Evolutionary conservation across 2,888 invertebrate species (phyloP).

Genomic region (Griposia aprilina): DNA sequence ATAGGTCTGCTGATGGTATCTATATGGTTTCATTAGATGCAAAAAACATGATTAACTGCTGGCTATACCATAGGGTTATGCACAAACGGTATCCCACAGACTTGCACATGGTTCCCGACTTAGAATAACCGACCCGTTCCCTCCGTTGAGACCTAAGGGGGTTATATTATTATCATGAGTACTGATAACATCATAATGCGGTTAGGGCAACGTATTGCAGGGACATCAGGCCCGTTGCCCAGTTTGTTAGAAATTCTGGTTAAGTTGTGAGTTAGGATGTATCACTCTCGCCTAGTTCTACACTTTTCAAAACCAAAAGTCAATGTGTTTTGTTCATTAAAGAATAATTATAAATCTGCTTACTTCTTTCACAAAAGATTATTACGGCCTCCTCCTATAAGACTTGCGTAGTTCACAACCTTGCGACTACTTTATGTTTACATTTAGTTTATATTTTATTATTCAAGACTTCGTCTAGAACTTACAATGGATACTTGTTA

Average conservation of each 20-base stretch:
- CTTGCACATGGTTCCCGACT: background rate
- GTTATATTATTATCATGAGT: slow-evolving; percentile 41
- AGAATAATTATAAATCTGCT: background rate
- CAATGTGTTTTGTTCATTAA: background rate
- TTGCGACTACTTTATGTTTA: background rate
- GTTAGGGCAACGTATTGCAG: slow-evolving; percentile 34
- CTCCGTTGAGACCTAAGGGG: slow-evolving; percentile 27
- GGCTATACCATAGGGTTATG: background rate
- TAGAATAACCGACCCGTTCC: slow-evolving; percentile 17
- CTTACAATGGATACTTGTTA: background rate
- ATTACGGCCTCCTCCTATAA: background rate
- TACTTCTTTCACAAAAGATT: background rate
- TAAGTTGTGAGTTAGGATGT: background rate
- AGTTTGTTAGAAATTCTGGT: slow-evolving; percentile 1
- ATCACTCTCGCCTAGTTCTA: background rate
- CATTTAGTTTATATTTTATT: slow-evolving; percentile 28
- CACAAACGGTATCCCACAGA: background rate
- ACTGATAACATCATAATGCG: slow-evolving; percentile 52
- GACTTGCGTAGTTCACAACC: background rate
- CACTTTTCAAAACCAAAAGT: background rate
- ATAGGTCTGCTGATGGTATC: background rate
- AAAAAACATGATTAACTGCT: background rate
- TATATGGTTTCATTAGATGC: background rate
- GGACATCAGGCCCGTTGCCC: background rate
- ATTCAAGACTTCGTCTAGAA: background rate